Percentiles rank a stretch among this genome's conserved stretches.
phyloP scores from a whole-genome alignment of 2,797 vertebrate genomes.

The Anguilla marmorata region DNA sequence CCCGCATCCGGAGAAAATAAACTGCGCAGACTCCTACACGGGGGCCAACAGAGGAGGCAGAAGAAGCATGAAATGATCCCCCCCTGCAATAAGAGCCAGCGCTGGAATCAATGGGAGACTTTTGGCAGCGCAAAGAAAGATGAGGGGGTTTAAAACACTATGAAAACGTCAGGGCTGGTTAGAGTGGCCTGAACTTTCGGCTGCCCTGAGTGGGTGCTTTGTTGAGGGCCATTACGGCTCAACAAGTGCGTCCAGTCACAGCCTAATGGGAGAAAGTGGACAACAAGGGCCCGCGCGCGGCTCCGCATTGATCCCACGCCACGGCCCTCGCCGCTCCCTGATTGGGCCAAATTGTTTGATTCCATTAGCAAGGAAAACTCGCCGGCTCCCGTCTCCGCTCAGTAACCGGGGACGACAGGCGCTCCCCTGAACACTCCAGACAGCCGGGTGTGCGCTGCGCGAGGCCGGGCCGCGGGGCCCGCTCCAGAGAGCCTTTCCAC shows the following conservation, averaged over 20 bases:
- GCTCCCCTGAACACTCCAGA: constrained; percentile 34
- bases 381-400: constrained; percentile 35
- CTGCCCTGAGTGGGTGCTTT: constrained; percentile 36
- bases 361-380: constrained; percentile 47
- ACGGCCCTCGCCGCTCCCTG: constrained; percentile 21
- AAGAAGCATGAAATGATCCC: neutral
- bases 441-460: neutral
- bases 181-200: neutral
- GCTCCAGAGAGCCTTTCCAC: neutral
- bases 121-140: neutral
- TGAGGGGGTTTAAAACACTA: constrained; percentile 13
- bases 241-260: constrained; percentile 42
- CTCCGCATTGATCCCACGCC: constrained; percentile 34
- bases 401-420: constrained; percentile 31
- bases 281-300: constrained; percentile 3
- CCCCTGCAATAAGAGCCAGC: neutral
- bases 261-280: constrained; percentile 38
- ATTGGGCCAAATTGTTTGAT: constrained; percentile 42
- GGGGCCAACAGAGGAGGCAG: neutral
- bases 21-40: neutral
- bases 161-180: constrained; percentile 27
- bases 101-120: neutral
- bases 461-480: neutral
- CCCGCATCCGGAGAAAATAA: neutral
- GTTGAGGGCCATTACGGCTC: constrained; percentile 44